Evolutionary conservation across 2,113 vertebrate genomes (phyloP).

Genomic region (Bos javanicus): DNA sequence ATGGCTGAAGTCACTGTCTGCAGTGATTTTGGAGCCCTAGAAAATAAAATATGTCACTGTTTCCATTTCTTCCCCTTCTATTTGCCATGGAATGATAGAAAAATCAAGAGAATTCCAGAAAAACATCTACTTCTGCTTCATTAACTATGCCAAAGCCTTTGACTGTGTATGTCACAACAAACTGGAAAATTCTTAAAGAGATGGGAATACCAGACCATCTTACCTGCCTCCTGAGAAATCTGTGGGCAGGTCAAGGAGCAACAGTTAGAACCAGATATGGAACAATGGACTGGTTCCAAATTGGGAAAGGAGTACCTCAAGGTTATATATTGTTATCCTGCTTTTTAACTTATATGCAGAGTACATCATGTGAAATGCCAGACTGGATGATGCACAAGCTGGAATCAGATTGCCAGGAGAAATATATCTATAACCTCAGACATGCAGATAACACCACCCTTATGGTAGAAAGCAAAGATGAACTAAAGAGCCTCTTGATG

Average conservation of each 20-base stretch:
- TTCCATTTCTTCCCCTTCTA: neutral
- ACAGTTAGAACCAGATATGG: neutral
- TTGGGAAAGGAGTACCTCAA: neutral
- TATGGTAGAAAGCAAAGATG: neutral
- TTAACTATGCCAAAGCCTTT: neutral
- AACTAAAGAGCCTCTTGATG: neutral
- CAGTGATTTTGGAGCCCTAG: neutral
- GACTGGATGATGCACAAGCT: neutral
- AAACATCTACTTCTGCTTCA: neutral
- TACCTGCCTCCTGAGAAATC: neutral
- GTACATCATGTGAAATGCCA: neutral
- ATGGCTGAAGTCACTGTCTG: neutral
- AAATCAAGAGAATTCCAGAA: neutral
- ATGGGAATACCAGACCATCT: neutral
- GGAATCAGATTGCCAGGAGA: neutral
- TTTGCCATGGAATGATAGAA: neutral
- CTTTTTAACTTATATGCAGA: neutral
- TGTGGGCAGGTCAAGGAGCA: neutral
- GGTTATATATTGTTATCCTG: neutral
- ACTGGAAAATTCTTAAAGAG: neutral
- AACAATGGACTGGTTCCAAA: neutral
- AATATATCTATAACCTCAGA: neutral
- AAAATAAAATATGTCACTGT: neutral
- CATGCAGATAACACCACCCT: neutral
- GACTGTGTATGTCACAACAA: neutral